Percentiles rank a stretch among this genome's conserved stretches.
Evolutionary conservation across 2,113 vertebrate species (phyloP).

Genomic region (Cyanoramphus novaezelandiae): DNA sequence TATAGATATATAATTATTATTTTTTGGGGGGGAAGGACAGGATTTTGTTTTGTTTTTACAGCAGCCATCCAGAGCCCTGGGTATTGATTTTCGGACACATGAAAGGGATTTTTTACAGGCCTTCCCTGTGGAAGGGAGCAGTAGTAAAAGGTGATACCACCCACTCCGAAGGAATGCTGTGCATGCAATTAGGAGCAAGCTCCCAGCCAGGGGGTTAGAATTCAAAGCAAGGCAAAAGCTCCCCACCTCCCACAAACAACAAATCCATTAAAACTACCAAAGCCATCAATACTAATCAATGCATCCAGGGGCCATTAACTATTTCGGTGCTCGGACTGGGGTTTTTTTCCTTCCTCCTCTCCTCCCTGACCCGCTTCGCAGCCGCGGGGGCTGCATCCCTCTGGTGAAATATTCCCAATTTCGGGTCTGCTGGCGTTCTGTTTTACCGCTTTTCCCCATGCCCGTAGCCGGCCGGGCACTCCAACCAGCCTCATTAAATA

Average conservation of each 20-base stretch:
- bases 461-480: neutral
- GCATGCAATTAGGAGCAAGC: slow-evolving; percentile 84
- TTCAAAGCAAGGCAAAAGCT: slow-evolving; percentile 72
- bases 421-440: neutral
- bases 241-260: slow-evolving; percentile 74
- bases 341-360: neutral
- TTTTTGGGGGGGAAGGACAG: neutral
- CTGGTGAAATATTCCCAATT: accelerated
- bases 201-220: slow-evolving; percentile 76
- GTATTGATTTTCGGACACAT: slow-evolving; percentile 74
- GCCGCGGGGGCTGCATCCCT: neutral
- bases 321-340: neutral
- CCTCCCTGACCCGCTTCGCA: neutral
- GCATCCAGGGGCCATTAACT: slow-evolving; percentile 66
- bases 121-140: slow-evolving; percentile 73
- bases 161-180: slow-evolving; percentile 90
- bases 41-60: slow-evolving; percentile 68
- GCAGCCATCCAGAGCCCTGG: slow-evolving; percentile 67
- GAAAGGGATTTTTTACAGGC: slow-evolving; percentile 74
- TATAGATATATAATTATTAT: neutral
- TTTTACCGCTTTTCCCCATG: neutral
- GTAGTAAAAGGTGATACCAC: slow-evolving; percentile 84
- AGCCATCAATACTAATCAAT: slow-evolving; percentile 87
- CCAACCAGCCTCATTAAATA: neutral
- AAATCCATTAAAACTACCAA: slow-evolving; percentile 82